Evolutionary conservation across 2,888 invertebrate genomes (phyloP).

Genomic region (Criorhina ranunculi): DNA sequence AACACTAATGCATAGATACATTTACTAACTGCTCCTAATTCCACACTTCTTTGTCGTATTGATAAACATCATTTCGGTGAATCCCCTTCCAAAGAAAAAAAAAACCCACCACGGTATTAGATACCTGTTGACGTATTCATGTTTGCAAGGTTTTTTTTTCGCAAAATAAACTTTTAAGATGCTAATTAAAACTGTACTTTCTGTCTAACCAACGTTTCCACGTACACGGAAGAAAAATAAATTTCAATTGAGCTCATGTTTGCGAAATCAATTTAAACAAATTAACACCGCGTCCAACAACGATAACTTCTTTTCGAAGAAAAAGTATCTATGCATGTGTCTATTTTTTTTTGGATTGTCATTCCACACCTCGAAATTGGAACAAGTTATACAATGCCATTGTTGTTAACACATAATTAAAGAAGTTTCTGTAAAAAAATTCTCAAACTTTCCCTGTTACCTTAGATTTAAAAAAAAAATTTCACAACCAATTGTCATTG

Average conservation of each 20-base stretch:
- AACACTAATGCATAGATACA: background rate
- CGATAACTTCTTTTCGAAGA: background rate
- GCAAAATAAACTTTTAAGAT: background rate
- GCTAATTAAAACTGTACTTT: slow-evolving; percentile 19
- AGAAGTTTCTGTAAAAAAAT: slow-evolving; percentile 17
- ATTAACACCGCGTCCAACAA: slow-evolving; percentile 25
- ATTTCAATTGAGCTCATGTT: slow-evolving; percentile 17
- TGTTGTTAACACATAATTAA: slow-evolving; percentile 11
- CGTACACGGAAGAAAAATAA: slow-evolving; percentile 3
- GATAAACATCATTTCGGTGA: slow-evolving; percentile 2
- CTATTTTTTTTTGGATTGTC: too few relatives aligned
- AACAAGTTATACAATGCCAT: slow-evolving; percentile 2
- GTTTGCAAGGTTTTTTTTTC: background rate
- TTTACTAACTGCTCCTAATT: background rate
- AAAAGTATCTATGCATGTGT: background rate
- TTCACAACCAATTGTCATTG: too few relatives aligned
- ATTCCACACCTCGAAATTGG: background rate
- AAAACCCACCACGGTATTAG: background rate
- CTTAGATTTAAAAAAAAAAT: too few relatives aligned
- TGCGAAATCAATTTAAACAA: slow-evolving; percentile 30
- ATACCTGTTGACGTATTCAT: background rate
- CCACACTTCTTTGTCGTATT: background rate
- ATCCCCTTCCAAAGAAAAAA: background rate
- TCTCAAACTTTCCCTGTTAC: slow-evolving; percentile 14
- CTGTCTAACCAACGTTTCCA: background rate